Percentiles rank a stretch among this genome's conserved stretches.
Conservation (phyloP, 2,113 vertebrate genomes). For the Sardina pilchardus region DNA sequence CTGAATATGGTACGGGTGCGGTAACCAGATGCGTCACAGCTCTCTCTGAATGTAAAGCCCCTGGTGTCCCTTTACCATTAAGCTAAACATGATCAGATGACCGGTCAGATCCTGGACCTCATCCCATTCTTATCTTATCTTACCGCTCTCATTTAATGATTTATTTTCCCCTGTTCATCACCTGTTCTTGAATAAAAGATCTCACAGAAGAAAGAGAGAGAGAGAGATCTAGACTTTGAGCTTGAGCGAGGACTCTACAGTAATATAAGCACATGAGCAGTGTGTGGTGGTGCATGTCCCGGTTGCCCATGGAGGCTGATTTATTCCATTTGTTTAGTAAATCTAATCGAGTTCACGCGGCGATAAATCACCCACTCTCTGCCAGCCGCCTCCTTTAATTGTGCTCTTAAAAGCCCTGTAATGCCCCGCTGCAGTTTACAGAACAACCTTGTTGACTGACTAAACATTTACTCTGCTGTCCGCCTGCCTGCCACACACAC, state of each 20-base stretch:
- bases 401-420: not conserved
- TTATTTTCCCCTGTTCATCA: no score
- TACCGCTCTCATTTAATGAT: no score
- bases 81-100: not conserved
- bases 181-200: no score
- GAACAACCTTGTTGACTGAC: constrained; percentile 53
- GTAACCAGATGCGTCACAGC: no score
- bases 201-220: not conserved
- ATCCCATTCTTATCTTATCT: no score
- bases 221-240: not conserved
- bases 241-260: not conserved
- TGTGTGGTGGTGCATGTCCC: not conserved
- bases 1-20: no score
- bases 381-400: not conserved
- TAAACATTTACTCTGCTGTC: constrained; percentile 63
- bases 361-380: not conserved
- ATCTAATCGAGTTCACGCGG: not conserved
- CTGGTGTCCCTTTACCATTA: not conserved
- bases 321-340: not conserved
- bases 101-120: no score
- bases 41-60: no score
- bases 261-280: not conserved
- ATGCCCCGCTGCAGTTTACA: constrained; percentile 58
- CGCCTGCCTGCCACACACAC: constrained; percentile 22
- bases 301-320: not conserved